Conservation (phyloP, 2,113 vertebrate species). For the Desmodus rotundus region DNA sequence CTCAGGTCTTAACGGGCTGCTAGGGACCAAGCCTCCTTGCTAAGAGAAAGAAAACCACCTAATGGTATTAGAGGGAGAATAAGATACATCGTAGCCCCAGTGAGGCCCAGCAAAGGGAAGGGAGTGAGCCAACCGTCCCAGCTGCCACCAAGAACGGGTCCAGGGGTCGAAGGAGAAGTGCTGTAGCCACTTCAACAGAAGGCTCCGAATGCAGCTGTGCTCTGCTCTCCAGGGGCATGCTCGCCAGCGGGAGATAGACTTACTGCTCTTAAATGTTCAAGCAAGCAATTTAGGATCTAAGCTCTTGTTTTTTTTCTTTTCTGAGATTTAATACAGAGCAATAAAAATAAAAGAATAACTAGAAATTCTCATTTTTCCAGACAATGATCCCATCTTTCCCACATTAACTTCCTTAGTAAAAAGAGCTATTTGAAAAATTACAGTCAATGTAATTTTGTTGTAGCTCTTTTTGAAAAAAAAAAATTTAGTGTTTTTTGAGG, state of each 20-base stretch:
- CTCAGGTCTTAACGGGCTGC: neutral
- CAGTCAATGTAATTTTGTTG: neutral
- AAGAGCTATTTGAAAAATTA: neutral
- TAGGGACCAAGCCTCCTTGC: neutral
- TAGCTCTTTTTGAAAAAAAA: neutral
- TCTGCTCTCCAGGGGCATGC: fast-evolving
- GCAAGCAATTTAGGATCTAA: neutral
- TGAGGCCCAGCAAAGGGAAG: neutral
- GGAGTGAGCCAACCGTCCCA: neutral
- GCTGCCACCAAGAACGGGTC: neutral
- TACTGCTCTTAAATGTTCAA: neutral
- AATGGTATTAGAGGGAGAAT: neutral
- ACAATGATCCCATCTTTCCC: neutral
- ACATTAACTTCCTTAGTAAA: neutral
- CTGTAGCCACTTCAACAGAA: too few species aligned
- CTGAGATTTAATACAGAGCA: neutral
- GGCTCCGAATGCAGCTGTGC: neutral
- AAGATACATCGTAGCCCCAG: neutral
- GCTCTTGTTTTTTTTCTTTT: neutral
- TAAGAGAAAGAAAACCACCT: neutral
- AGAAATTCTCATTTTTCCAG: neutral
- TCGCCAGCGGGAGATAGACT: neutral
- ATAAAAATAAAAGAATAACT: neutral
- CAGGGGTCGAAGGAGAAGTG: fast-evolving
- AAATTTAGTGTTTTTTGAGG: neutral